Percentiles rank a stretch among this genome's conserved stretches.
Evolutionary conservation across 2,888 invertebrate genomes (phyloP).

Genomic region (Hyposoter dolosus): DNA sequence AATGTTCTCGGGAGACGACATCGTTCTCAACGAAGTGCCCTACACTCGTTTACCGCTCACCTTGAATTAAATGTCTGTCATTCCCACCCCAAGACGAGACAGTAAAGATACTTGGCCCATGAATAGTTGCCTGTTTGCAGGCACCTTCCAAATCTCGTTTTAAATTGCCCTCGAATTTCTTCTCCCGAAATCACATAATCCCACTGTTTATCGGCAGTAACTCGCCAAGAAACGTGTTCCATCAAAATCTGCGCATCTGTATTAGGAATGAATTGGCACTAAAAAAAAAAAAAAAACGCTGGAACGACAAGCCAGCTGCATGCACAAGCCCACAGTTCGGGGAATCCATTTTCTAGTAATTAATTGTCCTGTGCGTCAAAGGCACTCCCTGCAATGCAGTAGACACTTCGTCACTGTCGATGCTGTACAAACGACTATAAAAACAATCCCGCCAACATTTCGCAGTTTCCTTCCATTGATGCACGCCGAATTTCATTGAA

Average conservation of each 20-base stretch:
- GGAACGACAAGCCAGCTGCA: background rate
- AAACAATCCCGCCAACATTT: background rate
- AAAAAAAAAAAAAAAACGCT: background rate
- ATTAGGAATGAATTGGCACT: background rate
- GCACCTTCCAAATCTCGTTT: background rate
- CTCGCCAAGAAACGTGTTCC: background rate
- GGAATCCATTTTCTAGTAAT: slow-evolving; percentile 21
- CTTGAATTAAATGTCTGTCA: slow-evolving; percentile 74
- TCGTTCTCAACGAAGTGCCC: slow-evolving; percentile 25
- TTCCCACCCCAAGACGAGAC: slow-evolving; percentile 7
- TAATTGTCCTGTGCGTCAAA: slow-evolving; percentile 26
- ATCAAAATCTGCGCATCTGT: background rate
- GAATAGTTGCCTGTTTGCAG: background rate
- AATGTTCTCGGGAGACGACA: slow-evolving; percentile 25
- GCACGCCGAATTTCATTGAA: background rate
- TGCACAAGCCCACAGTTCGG: background rate
- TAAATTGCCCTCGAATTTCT: background rate
- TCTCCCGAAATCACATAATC: background rate
- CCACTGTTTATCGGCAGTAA: background rate
- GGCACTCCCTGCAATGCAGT: slow-evolving; percentile 18
- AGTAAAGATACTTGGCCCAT: slow-evolving; percentile 1
- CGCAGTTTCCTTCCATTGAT: background rate
- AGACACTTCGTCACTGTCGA: slow-evolving; percentile 20
- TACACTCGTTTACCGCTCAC: slow-evolving; percentile 56
- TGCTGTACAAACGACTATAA: slow-evolving; percentile 9